Evolutionary conservation across 2,888 invertebrate genomes (phyloP).

Genomic region (Platycheirus rosarum): DNA sequence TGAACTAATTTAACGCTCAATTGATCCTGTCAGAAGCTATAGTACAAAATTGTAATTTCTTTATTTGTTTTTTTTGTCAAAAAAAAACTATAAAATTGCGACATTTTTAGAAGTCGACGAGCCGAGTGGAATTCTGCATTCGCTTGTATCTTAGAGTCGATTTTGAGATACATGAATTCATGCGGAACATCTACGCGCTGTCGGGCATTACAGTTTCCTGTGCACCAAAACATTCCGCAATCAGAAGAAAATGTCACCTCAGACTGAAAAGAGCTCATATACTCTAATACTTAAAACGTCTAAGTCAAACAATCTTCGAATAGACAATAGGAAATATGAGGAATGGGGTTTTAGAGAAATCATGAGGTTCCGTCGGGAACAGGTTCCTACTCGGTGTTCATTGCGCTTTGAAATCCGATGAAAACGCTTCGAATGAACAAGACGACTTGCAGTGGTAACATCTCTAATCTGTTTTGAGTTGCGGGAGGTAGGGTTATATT

Average conservation of each 20-base stretch:
- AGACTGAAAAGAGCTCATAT: constrained; percentile 3
- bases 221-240: constrained; percentile 19
- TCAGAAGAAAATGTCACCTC: constrained; percentile 38
- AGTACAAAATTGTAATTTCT: no score
- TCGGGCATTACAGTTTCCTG: constrained; percentile 10
- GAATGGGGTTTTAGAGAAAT: constrained; percentile 39
- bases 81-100: constrained; percentile 3
- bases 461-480: not conserved
- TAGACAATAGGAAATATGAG: constrained; percentile 1
- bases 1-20: constrained; percentile 27
- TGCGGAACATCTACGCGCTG: constrained; percentile 22
- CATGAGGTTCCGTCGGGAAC: not conserved
- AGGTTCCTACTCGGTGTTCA: not conserved
- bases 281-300: constrained; percentile 23
- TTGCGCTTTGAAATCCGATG: constrained; percentile 47
- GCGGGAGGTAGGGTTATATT: constrained; percentile 2
- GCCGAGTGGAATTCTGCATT: not conserved
- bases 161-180: constrained; percentile 21
- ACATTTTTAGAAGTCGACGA: constrained; percentile 1
- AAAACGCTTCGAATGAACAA: constrained; percentile 29
- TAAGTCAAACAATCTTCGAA: not conserved
- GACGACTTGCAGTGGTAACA: constrained; percentile 3
- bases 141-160: not conserved
- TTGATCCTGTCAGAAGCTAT: not conserved
- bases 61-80: not conserved